Evolutionary conservation across 2,113 vertebrate species (phyloP).

Genomic region (Gnathonemus longibarbis): DNA sequence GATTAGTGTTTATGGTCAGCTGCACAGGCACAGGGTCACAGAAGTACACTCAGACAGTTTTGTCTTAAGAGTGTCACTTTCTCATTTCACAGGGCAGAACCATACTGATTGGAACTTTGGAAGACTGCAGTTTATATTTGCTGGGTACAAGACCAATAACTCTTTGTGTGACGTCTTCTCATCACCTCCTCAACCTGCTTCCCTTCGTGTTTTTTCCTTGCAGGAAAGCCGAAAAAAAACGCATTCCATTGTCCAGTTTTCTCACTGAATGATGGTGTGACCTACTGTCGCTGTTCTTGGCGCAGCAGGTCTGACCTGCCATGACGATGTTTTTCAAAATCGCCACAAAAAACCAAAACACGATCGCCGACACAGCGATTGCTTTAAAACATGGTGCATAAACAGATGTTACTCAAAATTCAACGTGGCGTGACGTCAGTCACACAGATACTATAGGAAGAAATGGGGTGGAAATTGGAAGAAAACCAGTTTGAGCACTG

Average conservation of each 20-base stretch:
- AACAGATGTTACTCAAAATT: not conserved
- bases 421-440: too few species aligned
- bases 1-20: too few species aligned
- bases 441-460: too few species aligned
- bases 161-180: not conserved
- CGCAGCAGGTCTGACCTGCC: not conserved
- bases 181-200: not conserved
- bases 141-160: too few species aligned
- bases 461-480: too few species aligned
- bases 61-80: too few species aligned
- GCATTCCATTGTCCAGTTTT: not conserved
- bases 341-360: not conserved
- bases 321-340: not conserved
- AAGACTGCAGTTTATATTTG: too few species aligned
- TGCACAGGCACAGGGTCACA: too few species aligned
- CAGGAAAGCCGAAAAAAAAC: not conserved
- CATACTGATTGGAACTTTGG: too few species aligned
- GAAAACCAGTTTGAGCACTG: too few species aligned
- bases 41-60: too few species aligned
- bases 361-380: not conserved
- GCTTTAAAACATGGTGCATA: not conserved
- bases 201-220: not conserved
- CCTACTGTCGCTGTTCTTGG: not conserved
- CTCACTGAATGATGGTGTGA: not conserved
- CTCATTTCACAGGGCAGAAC: too few species aligned